These are phyloP conservation scores for Phasia obesa DNA, from an alignment of 2,888 invertebrate genomes.

Conservation along the genomic window DNA sequence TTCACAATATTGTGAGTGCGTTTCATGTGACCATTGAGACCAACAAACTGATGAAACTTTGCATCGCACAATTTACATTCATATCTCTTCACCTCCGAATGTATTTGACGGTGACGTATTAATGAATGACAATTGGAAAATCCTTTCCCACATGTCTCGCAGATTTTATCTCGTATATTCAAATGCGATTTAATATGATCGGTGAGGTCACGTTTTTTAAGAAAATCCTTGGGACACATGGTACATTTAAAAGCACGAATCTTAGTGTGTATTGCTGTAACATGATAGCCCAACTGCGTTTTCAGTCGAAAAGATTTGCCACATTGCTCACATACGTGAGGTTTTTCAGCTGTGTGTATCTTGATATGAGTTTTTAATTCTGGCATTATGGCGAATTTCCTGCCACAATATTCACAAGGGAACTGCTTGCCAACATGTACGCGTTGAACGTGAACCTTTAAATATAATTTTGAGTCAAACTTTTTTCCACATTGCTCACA, in stretches of 20 bases:
- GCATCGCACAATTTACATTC: slow-evolving; percentile 78
- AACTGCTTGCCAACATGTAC: slow-evolving; percentile 76
- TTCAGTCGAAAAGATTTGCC: slow-evolving; percentile 77
- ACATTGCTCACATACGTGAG: slow-evolving; percentile 77
- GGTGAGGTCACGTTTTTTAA: slow-evolving; percentile 75
- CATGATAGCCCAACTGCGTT: slow-evolving; percentile 75
- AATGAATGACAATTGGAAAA: slow-evolving; percentile 78
- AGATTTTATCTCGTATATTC: slow-evolving; percentile 79
- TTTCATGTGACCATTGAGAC: slow-evolving; percentile 79
- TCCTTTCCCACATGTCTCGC: slow-evolving; percentile 78
- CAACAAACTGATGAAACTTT: slow-evolving; percentile 79
- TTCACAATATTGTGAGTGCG: slow-evolving; percentile 77
- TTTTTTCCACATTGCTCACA: slow-evolving; percentile 75
- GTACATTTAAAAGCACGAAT: slow-evolving; percentile 71
- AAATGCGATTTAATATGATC: slow-evolving; percentile 79
- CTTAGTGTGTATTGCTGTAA: slow-evolving; percentile 71
- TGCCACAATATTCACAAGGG: slow-evolving; percentile 75
- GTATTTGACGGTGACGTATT: slow-evolving; percentile 78
- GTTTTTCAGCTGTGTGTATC: slow-evolving; percentile 76
- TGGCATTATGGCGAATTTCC: slow-evolving; percentile 74
- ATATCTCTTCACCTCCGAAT: slow-evolving; percentile 78
- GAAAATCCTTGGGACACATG: slow-evolving; percentile 75
- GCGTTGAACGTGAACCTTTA: slow-evolving; percentile 74
- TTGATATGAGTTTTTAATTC: slow-evolving; percentile 74
- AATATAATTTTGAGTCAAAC: slow-evolving; percentile 73